Conservation (phyloP, 1,140 invertebrate genomes). For the Hyles vespertilio region DNA sequence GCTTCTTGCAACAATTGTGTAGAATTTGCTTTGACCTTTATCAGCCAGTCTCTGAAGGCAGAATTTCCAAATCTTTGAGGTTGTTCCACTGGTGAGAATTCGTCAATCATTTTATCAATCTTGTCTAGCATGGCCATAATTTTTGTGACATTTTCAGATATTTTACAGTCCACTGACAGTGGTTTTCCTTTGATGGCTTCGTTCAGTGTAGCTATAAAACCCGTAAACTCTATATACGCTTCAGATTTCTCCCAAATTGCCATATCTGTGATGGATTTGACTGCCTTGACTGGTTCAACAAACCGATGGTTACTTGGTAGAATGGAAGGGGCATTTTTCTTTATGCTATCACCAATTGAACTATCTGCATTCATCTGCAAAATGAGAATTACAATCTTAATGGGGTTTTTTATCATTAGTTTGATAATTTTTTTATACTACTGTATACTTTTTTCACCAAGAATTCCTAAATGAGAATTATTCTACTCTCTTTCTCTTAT, state of each 20-base stretch:
- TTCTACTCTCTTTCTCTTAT: too few relatives aligned
- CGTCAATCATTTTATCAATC: conserved; percentile 85
- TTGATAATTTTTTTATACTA: too few relatives aligned
- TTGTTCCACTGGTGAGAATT: conserved; percentile 94
- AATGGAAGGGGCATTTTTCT: conserved; percentile 17
- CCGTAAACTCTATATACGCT: conserved; percentile 90
- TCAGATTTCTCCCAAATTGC: conserved; percentile 88
- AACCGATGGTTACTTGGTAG: conserved; percentile 77
- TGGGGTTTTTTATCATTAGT: too few relatives aligned
- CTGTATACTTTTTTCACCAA: too few relatives aligned
- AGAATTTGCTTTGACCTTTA: conserved; percentile 85
- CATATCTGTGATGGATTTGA: conserved; percentile 85
- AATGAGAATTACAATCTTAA: background rate
- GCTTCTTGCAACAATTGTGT: conserved; percentile 73
- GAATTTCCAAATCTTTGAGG: conserved; percentile 98
- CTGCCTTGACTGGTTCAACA: conserved; percentile 80
- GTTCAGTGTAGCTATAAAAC: conserved; percentile 91
- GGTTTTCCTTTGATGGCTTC: conserved; percentile 89
- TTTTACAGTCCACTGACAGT: conserved; percentile 79
- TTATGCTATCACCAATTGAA: conserved; percentile 50
- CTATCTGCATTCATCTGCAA: conserved; percentile 55
- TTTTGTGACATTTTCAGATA: conserved; percentile 79
- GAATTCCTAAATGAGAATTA: too few relatives aligned
- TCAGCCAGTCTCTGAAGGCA: conserved; percentile 91
- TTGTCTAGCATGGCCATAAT: conserved; percentile 84